A percentile compares a stretch with the other conserved stretches of the same genome.
Evolutionary conservation across 2,888 invertebrate genomes (phyloP).

Genomic region (Troides oblongomaculatus): DNA sequence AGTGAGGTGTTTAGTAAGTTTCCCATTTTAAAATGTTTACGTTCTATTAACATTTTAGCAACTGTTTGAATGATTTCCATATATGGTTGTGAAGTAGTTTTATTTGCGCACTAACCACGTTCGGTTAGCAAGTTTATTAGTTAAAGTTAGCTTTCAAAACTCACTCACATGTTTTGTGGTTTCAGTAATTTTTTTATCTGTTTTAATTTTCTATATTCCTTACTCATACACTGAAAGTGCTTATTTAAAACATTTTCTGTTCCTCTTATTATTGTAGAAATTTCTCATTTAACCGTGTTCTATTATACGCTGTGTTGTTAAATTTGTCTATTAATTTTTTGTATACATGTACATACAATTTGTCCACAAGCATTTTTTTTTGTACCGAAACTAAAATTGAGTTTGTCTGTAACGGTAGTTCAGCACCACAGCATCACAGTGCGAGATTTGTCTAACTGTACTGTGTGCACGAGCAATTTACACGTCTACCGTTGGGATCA

Average conservation of each 20-base stretch:
- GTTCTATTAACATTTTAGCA: not conserved
- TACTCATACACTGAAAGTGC: too few species aligned
- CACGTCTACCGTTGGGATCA: constrained; percentile 21
- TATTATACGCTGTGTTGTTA: not conserved
- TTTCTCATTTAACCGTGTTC: not conserved
- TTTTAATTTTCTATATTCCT: too few species aligned
- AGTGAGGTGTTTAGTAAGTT: not conserved
- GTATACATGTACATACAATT: constrained; percentile 9
- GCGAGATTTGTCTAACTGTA: constrained; percentile 30
- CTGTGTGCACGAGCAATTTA: constrained; percentile 26
- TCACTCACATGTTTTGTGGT: too few species aligned
- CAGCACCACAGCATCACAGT: constrained; percentile 9
- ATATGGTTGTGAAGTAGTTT: constrained; percentile 27
- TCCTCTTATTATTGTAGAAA: not conserved
- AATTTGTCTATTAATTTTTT: not conserved
- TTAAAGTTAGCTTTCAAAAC: not conserved
- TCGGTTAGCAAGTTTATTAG: not conserved
- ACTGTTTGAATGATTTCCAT: not conserved
- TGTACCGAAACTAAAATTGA: constrained; percentile 17
- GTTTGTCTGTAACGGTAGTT: constrained; percentile 25
- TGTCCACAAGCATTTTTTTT: constrained; percentile 2
- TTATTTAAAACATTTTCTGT: too few species aligned
- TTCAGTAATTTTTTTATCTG: too few species aligned
- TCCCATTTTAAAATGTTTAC: not conserved
- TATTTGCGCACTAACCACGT: not conserved